Evolutionary conservation across 1,140 invertebrate species (phyloP).

Genomic region (Nasonia longicornis): DNA sequence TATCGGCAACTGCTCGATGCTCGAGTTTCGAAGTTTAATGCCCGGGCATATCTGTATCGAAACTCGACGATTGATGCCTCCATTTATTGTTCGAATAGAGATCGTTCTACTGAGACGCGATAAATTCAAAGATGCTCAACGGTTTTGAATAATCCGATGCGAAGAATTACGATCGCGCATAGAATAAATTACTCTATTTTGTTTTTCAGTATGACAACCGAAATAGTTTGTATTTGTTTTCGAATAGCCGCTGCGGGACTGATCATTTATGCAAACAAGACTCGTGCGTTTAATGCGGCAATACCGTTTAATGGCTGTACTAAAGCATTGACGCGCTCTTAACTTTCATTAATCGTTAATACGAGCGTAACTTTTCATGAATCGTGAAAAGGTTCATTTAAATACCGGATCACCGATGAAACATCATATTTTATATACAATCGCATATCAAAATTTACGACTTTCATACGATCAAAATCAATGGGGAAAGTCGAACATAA

Average conservation of each 20-base stretch:
- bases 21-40: neutral
- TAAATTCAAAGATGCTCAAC: neutral
- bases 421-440: too few species aligned
- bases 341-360: too few species aligned
- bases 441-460: too few species aligned
- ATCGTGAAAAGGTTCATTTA: too few species aligned
- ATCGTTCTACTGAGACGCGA: neutral
- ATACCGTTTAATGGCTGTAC: neutral
- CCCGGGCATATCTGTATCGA: neutral
- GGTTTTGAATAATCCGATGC: neutral
- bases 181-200: neutral
- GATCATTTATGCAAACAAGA: neutral
- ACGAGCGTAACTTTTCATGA: too few species aligned
- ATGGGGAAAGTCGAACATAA: too few species aligned
- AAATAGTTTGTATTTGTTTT: neutral
- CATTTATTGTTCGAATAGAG: neutral
- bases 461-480: too few species aligned
- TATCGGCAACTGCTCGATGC: neutral
- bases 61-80: neutral
- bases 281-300: neutral
- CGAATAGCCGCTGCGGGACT: neutral
- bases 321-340: too few species aligned
- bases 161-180: neutral
- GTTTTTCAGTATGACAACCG: neutral
- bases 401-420: too few species aligned